A percentile compares a stretch with the other conserved stretches of the same genome.
Evolutionary conservation across 1,140 invertebrate species (phyloP).

Genomic region (Aricia agestis): DNA sequence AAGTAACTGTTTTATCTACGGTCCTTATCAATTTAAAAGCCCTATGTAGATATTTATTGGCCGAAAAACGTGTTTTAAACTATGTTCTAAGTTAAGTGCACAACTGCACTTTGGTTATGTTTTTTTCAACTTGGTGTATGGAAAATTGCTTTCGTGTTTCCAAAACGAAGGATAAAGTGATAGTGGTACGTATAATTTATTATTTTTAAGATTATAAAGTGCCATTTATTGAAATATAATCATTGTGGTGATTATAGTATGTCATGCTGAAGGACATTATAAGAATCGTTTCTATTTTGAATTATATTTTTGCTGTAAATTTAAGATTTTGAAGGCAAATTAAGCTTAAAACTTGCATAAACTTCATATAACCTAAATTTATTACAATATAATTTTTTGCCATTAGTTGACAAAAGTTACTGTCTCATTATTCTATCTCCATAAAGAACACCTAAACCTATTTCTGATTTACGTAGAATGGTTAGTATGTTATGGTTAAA

Average conservation of each 20-base stretch:
- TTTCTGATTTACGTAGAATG: not conserved
- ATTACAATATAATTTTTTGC: not conserved
- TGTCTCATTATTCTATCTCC: not conserved
- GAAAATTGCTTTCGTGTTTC: conserved; percentile 33
- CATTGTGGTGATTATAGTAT: not conserved
- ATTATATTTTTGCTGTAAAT: too few species aligned
- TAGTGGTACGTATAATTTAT: conserved; percentile 48
- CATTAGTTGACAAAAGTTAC: too few species aligned
- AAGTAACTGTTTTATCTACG: not conserved
- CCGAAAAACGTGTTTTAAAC: conserved; percentile 33
- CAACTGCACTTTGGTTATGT: conserved; percentile 57
- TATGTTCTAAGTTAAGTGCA: conserved; percentile 47
- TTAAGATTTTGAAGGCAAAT: too few species aligned
- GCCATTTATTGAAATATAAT: not conserved
- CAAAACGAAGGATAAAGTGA: conserved; percentile 52
- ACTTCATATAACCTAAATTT: not conserved
- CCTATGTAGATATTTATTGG: not conserved
- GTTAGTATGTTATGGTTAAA: not conserved
- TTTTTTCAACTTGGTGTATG: conserved; percentile 41
- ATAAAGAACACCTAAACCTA: not conserved
- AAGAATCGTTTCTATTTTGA: not conserved
- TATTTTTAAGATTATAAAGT: not conserved
- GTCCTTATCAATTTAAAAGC: not conserved
- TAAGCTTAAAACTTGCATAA: not conserved
- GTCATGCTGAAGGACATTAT: conserved; percentile 8